Evolutionary conservation across 1,140 invertebrate species (phyloP).

Genomic region (Cydia amplana): DNA sequence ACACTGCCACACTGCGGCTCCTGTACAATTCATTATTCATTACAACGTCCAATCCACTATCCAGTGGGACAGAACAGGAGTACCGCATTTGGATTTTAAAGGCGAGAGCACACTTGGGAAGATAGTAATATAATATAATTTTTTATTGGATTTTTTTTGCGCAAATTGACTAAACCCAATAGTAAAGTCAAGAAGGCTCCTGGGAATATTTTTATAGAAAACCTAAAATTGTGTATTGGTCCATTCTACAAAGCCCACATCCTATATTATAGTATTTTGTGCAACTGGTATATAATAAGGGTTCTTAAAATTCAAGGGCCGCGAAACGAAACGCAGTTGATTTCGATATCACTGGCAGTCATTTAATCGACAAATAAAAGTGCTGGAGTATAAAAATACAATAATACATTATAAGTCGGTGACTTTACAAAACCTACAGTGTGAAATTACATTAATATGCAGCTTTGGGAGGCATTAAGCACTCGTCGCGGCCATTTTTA

Average conservation of each 20-base stretch:
- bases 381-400: too few species aligned
- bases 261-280: too few species aligned
- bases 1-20: constrained; percentile 1
- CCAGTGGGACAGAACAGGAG: background rate
- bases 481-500: constrained; percentile 18
- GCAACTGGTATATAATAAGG: too few species aligned
- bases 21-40: constrained; percentile 18
- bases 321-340: too few species aligned
- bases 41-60: constrained; percentile 16
- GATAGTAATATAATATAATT: background rate
- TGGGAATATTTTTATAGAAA: too few species aligned
- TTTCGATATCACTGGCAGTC: too few species aligned
- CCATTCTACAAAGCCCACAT: too few species aligned
- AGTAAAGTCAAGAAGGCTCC: too few species aligned
- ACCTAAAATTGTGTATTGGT: too few species aligned
- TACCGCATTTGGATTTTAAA: constrained; percentile 22
- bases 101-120: background rate
- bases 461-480: background rate
- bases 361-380: too few species aligned
- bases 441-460: background rate
- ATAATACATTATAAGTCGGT: too few species aligned
- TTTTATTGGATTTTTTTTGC: background rate
- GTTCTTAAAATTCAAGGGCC: too few species aligned
- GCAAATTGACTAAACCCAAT: background rate
- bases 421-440: background rate